Evolutionary conservation across 2,888 invertebrate genomes (phyloP), one percentile per base, ranked within the genome.

Genomic region (Luperina nickerlii): DNA sequence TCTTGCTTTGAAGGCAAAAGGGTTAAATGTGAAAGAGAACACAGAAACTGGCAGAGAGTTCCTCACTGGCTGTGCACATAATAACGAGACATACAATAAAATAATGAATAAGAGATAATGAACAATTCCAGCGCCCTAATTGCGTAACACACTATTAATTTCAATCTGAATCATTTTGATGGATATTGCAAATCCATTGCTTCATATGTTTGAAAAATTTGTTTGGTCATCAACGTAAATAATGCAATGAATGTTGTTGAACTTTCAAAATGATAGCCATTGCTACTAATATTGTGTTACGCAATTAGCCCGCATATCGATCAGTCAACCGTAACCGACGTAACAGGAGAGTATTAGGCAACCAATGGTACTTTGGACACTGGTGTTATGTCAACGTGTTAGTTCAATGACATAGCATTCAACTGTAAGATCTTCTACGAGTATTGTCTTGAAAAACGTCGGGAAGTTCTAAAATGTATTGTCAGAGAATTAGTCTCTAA

Each of bases 381-480:
- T 27, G 48, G 48, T 51, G 66, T 42, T 6, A 38, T 51, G 66
- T 42, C 57, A 48, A 62, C 7, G 65, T 42, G 8, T 27, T 48
- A 73, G 76, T 84, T 84, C 85, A 84, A 63, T 72, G 85, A 81
- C 71, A 79, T 54, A 62, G 42, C 18, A 45, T 76, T 63, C 57
- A 51, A 63, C n/a, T 76, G 38, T 27, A 75, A 63, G 54, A n/a
- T 8, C 6, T 6, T 38, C 38, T 38, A n/a, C 11, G 38, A 15
- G 2, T 38, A 32, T 72, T 32, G 62, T 81, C 20, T 24, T 5
- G 0, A 20, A 76, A 42, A 20, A 60, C 15, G 1, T 42, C 9
- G 62, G 5, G 15, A 20, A 68, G 48, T 51, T 68, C 15, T 27
- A 42, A 27, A 48, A n/a, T 63, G 9, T 60, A 65, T 73, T 65